Base-by-base conservation (phyloP, 2,888 invertebrate species). In the Pseudococcus longispinus region DNA sequence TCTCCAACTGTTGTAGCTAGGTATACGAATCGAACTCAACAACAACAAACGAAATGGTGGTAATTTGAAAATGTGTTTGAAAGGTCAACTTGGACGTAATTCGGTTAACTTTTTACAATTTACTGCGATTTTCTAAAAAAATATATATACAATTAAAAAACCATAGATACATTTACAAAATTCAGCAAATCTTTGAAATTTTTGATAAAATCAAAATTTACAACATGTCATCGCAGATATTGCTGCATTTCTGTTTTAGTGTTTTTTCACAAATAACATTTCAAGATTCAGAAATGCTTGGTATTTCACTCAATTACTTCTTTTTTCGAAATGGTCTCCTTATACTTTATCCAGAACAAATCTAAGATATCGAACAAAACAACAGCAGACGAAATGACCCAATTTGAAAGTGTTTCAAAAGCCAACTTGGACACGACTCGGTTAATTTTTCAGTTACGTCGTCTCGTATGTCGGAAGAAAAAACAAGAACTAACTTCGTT, bases 401-500 rank as follows among this genome's bases (percentile, higher is more conserved):
- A 65, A 65, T 65, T 65, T n/a, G 65, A 65, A 65, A 65, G 70
- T 70, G 29, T 70, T 70, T 70, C 70, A 26, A 26, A 70, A 6
- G 18, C 15, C 2, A 4, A 70, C 70, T 2, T 15, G 0, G 6
- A 70, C 4, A 29, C 29, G 29, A 70, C 29, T 70, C 32, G 70
- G 70, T 2, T 70, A 70, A 70, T 70, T 70, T 13, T n/a, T n/a
- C n/a, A n/a, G n/a, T n/a, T 18, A 4, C 51, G 15, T 65, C 13
- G 23, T 23, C n/a, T 51, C 51, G 29, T 29, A 18, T 70, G 18
- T 70, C 6, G 29, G 18, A 70, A 70, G 70, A 70, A 70, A 70
- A 70, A 70, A 70, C 70, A 70, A 65, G 26, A 29, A 29, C 70
- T 70, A 70, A 70, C 70, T 70, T 70, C 70, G 70, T 70, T 70